phyloP scores from a whole-genome alignment of 2,888 invertebrate species.

The Macrosiphum euphorbiae region DNA sequence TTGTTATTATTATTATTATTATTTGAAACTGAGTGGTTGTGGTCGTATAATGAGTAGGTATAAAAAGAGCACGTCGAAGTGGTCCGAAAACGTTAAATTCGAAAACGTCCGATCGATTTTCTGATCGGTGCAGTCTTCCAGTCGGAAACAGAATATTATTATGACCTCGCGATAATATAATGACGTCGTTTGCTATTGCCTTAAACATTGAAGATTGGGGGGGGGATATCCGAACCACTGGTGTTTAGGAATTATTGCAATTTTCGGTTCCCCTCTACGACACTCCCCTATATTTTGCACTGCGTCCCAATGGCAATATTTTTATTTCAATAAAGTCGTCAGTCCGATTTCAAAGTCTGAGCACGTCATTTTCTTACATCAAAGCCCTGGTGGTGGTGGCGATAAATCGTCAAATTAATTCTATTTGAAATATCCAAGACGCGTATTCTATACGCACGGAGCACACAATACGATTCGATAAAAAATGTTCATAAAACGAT shows the following conservation, averaged over 20 bases:
- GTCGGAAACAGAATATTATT: neutral
- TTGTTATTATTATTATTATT: neutral
- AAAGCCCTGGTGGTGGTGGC: neutral
- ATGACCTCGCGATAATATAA: neutral
- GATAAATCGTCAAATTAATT: conserved; percentile 25
- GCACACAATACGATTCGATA: neutral
- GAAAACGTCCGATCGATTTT: neutral
- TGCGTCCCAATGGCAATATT: neutral
- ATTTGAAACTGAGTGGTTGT: neutral
- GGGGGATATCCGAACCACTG: neutral
- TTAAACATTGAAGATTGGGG: neutral
- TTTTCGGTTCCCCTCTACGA: neutral
- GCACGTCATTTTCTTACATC: conserved; percentile 31
- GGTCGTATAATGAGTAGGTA: too few species aligned
- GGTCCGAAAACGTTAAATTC: neutral
- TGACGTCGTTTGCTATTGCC: too few species aligned
- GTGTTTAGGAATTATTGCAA: neutral
- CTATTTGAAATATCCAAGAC: neutral
- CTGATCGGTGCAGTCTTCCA: neutral
- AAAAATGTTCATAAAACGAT: conserved; percentile 19
- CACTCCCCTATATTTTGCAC: neutral
- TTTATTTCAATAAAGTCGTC: neutral
- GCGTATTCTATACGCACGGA: neutral
- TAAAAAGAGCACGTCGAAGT: too few species aligned
- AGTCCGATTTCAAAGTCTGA: conserved; percentile 5